Conservation (phyloP, 2,888 invertebrate species). For the Lamproptera curius region DNA sequence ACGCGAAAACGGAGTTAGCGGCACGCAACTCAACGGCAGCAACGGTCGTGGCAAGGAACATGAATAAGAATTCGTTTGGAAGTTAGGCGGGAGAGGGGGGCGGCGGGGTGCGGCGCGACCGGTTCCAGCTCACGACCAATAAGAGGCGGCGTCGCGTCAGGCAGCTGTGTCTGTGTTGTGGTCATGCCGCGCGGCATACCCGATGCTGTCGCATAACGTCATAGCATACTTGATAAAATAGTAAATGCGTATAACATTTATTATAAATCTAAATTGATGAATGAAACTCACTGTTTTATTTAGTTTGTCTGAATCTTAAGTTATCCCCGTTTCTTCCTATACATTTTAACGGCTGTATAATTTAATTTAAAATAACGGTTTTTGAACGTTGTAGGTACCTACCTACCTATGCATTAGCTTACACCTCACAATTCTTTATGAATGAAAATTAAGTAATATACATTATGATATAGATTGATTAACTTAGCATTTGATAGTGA, state of each 20-base stretch:
- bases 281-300: no score
- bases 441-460: no score
- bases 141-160: slow-evolving; percentile 55
- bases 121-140: slow-evolving; percentile 66
- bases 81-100: slow-evolving; percentile 53
- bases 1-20: slow-evolving; percentile 64
- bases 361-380: no score
- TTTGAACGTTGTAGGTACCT: no score
- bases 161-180: slow-evolving; percentile 56
- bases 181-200: slow-evolving; percentile 57
- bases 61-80: slow-evolving; percentile 75
- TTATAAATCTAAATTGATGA: slow-evolving; percentile 45
- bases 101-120: slow-evolving; percentile 51
- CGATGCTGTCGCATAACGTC: slow-evolving; percentile 26
- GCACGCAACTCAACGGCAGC: slow-evolving; percentile 62
- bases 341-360: no score
- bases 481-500: no score
- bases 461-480: no score
- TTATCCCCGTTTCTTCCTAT: no score
- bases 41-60: slow-evolving; percentile 70
- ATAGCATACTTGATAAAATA: no score
- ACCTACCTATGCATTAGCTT: no score
- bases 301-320: no score
- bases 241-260: background rate
- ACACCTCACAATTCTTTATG: no score